These are phyloP conservation scores for Cebidichthys violaceus DNA, from an alignment of 2,113 vertebrate genomes.

Conservation along the genomic window DNA sequence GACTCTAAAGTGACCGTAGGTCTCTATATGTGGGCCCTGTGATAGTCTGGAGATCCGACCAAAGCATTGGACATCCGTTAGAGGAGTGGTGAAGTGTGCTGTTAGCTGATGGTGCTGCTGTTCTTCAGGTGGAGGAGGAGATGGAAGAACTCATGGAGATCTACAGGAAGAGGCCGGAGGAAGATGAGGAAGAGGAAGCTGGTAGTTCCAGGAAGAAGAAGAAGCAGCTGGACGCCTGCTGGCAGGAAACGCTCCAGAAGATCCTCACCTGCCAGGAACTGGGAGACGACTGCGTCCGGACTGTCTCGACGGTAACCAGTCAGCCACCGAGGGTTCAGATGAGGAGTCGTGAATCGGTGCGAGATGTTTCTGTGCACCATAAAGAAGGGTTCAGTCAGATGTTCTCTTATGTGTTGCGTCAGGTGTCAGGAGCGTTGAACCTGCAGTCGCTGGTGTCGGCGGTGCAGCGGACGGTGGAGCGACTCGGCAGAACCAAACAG, in stretches of 20 bases:
- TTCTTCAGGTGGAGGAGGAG: conserved; percentile 49
- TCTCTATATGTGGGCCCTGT: no score
- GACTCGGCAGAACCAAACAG: conserved; percentile 35
- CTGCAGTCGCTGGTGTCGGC: not conserved
- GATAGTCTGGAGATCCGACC: no score
- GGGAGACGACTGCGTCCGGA: conserved; percentile 14
- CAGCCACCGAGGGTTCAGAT: not conserved
- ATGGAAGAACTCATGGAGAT: conserved; percentile 26
- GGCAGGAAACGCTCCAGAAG: conserved; percentile 25
- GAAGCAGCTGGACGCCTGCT: not conserved
- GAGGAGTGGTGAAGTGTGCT: not conserved
- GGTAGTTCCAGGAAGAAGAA: not conserved
- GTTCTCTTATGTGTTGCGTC: not conserved
- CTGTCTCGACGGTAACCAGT: conserved; percentile 35
- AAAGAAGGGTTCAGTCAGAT: not conserved
- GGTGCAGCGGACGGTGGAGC: conserved; percentile 23
- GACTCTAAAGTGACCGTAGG: no score
- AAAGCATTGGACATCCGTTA: not conserved
- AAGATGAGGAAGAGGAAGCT: conserved; percentile 12
- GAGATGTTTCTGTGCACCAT: not conserved
- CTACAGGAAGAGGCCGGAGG: conserved; percentile 13
- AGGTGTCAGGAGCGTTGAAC: conserved; percentile 15
- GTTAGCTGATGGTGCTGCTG: not conserved
- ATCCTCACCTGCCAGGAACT: conserved; percentile 38
- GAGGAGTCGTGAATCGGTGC: not conserved